Evolutionary conservation across 2,113 vertebrate species (phyloP), one percentile per base, ranked within the genome.

Genomic region (Grammomys dolichurus): DNA sequence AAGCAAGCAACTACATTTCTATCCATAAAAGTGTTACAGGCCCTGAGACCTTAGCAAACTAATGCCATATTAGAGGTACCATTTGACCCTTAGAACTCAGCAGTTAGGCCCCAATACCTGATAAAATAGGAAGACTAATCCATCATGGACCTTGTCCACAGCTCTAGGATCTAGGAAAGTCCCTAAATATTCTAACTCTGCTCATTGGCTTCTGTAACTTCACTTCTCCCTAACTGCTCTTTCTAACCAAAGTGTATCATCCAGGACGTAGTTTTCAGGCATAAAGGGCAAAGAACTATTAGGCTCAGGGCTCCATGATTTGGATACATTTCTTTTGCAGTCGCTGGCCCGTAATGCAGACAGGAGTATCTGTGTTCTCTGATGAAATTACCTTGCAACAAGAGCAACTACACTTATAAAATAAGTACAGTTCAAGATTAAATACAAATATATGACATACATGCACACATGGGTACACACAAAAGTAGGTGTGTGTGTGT

Each of bases 351-450:
- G 46, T 28, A 78, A 51, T 51, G 17, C 46, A 51, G 46, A 78
- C 28, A 51, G 48, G 3, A 33, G 48, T 33, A 78, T 54, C 48
- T 17, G 1, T 76, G 48, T 54, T 78, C 76, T 78, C 48, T 78
- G 76, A 5, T 33, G 16, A 31, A 54, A 78, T 78, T 51, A 19
- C 16, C 48, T 54, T 33, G 48, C 31, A n/a, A 31, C 60, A 31
- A 89, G 56, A 89, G 65, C 16, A 80, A 76, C 10, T n/a, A 87
- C 82, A 69, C 92, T 92, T 84, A 28, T 31, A 19, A 82, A 91
- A 67, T 94, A 88, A 90, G 90, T 69, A 54, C 13, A 85, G 43
- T 91, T 54, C 40, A 73, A 70, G 82, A 82, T 46, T 93, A 86
- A 93, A 81, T 89, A 56, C 33, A 48, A n/a, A 11, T 13, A 85